phyloP scores from a whole-genome alignment of 2,888 invertebrate genomes.

The Caenorhabditis drosophilae region DNA sequence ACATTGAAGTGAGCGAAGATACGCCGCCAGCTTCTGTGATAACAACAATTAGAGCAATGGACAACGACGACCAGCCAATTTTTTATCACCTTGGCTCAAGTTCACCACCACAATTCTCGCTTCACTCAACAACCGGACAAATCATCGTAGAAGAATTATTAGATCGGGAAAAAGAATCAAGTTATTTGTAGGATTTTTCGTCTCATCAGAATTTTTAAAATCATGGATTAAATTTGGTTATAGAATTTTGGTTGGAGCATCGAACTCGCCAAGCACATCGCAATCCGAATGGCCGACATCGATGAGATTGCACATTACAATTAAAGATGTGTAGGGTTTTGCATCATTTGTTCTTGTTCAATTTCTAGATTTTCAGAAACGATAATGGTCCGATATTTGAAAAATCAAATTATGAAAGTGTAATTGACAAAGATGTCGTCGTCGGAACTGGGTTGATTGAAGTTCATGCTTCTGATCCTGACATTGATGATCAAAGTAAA shows the following conservation, averaged over 20 bases:
- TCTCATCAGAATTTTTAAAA: background rate
- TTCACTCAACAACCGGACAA: conserved; percentile 22
- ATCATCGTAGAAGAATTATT: conserved; percentile 26
- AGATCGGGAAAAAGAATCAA: conserved; percentile 15
- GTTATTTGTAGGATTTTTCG: conserved; percentile 8
- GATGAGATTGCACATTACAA: conserved; percentile 7
- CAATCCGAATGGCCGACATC: conserved; percentile 1
- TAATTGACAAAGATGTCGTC: conserved; percentile 27
- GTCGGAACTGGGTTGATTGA: conserved; percentile 18
- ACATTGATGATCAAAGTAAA: conserved; percentile 12
- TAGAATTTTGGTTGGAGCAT: conserved; percentile 24
- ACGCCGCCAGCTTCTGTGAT: conserved; percentile 10
- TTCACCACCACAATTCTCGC: conserved; percentile 29
- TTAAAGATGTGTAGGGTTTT: conserved; percentile 21
- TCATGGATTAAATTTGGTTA: background rate
- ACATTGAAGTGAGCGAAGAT: conserved; percentile 23
- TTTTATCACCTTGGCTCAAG: conserved; percentile 20
- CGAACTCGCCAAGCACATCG: conserved; percentile 4
- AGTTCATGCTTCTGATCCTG: conserved; percentile 21
- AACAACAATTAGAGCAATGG: conserved; percentile 19
- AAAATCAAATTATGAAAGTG: conserved; percentile 8
- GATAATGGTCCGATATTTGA: conserved; percentile 28
- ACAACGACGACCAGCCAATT: conserved; percentile 23
- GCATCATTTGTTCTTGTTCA: background rate
- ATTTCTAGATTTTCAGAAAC: conserved; percentile 9